phyloP scores from a whole-genome alignment of 2,113 vertebrate genomes.

The Rostratula benghalensis region DNA sequence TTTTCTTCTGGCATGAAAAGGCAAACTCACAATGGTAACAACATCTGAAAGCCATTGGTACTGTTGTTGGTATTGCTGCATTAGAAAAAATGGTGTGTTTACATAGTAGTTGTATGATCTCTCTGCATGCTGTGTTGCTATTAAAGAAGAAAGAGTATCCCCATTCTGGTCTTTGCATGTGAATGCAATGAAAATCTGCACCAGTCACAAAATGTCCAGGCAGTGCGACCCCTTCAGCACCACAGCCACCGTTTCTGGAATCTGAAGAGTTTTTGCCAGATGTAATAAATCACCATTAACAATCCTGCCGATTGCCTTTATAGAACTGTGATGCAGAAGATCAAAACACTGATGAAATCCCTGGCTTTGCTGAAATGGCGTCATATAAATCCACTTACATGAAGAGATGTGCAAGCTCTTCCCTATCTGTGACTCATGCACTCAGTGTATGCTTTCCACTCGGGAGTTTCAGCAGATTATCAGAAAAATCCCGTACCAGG shows the following conservation, averaged over 20 bases:
- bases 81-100: constrained; percentile 69
- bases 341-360: background rate
- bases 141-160: constrained; percentile 49
- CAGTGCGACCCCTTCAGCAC: background rate
- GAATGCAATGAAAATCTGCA: constrained; percentile 41
- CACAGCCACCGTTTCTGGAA: background rate
- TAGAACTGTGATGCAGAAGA: background rate
- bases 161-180: constrained; percentile 59
- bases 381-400: background rate
- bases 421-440: background rate
- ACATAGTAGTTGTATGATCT: constrained; percentile 58
- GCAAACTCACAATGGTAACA: constrained; percentile 59
- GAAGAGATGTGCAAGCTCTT: background rate
- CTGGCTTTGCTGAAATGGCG: background rate
- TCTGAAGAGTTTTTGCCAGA: constrained; percentile 36
- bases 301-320: background rate
- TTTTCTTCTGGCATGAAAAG: constrained; percentile 61
- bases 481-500: constrained; percentile 33
- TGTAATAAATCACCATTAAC: background rate
- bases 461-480: background rate
- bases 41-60: constrained; percentile 65
- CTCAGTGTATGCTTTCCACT: background rate
- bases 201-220: background rate
- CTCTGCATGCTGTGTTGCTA: constrained; percentile 66
- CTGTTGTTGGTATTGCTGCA: constrained; percentile 63